A percentile compares a stretch with the other conserved stretches of the same genome.
These are phyloP conservation scores for Puma concolor DNA, from an alignment of 2,113 vertebrate species.

Conservation along the genomic window DNA sequence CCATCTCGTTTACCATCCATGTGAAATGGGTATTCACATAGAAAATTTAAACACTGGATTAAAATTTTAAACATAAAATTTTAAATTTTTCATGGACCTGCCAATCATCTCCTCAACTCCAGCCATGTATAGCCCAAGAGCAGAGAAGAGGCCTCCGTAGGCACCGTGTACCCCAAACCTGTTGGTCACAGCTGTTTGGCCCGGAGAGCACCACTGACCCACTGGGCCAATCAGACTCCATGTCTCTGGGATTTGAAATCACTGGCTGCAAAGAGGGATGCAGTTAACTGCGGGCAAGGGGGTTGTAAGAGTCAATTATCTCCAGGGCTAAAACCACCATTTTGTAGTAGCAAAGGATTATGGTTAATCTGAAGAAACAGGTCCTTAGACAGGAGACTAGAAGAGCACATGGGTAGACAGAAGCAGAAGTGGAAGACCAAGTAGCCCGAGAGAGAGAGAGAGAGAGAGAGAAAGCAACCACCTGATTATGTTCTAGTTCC, in stretches of 20 bases:
- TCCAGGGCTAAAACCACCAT: background rate
- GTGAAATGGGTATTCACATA: slow-evolving; percentile 19
- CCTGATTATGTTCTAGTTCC: background rate
- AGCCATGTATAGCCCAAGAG: background rate
- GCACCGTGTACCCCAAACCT: background rate
- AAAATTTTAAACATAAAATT: slow-evolving; percentile 25
- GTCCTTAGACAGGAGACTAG: background rate
- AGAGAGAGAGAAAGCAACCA: background rate
- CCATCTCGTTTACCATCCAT: slow-evolving; percentile 58
- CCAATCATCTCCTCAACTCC: background rate
- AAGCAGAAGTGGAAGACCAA: background rate
- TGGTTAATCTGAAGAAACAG: background rate
- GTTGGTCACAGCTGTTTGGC: background rate
- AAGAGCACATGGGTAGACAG: background rate
- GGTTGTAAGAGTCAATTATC: background rate
- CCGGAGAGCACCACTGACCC: background rate
- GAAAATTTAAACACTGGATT: slow-evolving; percentile 19
- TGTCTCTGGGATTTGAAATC: background rate
- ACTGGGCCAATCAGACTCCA: background rate
- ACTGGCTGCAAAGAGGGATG: background rate
- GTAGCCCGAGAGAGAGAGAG: background rate
- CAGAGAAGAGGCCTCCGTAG: background rate
- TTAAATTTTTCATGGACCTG: background rate
- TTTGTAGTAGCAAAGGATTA: background rate
- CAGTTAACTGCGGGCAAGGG: background rate